Evolutionary conservation across 1,140 invertebrate species (phyloP).

Genomic region (Heliconius himera): DNA sequence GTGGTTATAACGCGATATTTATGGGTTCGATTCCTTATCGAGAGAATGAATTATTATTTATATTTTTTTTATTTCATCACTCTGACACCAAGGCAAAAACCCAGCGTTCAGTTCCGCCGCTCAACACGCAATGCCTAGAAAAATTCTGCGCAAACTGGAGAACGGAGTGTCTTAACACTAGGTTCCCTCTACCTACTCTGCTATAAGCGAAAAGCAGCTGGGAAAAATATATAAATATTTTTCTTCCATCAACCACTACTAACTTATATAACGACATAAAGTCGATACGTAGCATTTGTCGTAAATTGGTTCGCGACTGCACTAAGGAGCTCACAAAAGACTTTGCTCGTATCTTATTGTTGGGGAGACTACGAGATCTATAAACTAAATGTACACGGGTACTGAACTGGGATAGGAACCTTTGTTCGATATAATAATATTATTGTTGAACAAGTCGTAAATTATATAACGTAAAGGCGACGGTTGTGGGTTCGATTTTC

Average conservation of each 20-base stretch:
- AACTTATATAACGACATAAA: constrained; percentile 3
- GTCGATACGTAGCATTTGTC: constrained; percentile 46
- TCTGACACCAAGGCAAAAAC: no score
- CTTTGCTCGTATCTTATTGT: constrained; percentile 47
- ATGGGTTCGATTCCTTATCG: no score
- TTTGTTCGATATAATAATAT: background rate
- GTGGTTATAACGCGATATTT: no score
- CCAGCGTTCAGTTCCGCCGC: no score
- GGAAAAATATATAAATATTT: background rate
- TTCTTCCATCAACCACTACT: background rate
- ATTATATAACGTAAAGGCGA: background rate
- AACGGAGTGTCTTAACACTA: no score
- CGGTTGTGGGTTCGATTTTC: no score
- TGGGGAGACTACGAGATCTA: constrained; percentile 17
- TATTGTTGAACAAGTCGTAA: background rate
- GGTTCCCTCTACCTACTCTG: no score
- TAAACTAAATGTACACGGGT: background rate
- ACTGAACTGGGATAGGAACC: background rate
- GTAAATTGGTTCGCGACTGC: constrained; percentile 53
- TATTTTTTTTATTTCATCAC: no score
- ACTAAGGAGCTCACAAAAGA: constrained; percentile 47
- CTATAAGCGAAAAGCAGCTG: no score
- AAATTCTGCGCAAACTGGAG: no score
- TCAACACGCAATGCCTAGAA: no score
- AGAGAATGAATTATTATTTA: no score